Percentiles rank a stretch among this genome's conserved stretches.
These are phyloP conservation scores for Polydrusus cervinus DNA, from an alignment of 2,888 invertebrate genomes.

Conservation along the genomic window DNA sequence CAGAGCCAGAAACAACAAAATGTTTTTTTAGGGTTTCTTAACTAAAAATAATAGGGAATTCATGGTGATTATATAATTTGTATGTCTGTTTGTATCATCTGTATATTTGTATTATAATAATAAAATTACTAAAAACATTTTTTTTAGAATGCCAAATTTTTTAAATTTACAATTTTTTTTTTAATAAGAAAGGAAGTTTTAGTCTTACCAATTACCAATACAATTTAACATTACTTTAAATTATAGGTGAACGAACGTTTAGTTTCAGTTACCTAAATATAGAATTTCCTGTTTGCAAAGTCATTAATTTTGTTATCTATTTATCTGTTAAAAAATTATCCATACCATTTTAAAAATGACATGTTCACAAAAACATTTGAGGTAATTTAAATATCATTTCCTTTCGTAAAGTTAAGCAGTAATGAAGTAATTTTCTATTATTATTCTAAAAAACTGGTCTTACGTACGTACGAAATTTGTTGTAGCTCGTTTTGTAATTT, in stretches of 20 bases:
- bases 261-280: background rate
- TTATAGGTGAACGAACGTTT: background rate
- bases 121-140: no score
- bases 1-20: background rate
- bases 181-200: no score
- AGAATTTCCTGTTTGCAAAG: constrained; percentile 1
- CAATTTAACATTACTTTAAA: no score
- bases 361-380: constrained; percentile 15
- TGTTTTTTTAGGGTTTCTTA: background rate
- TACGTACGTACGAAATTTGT: constrained; percentile 41
- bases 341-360: constrained; percentile 3
- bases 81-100: background rate
- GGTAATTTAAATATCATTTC: constrained; percentile 41
- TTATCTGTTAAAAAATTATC: constrained; percentile 4
- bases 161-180: no score
- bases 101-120: background rate
- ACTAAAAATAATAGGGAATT: background rate
- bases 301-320: background rate
- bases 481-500: constrained; percentile 39
- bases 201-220: no score
- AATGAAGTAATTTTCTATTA: constrained; percentile 48
- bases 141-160: no score
- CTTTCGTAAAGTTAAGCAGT: constrained; percentile 26
- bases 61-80: background rate
- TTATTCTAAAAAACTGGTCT: constrained; percentile 36